Conservation (phyloP, 2,113 vertebrate species). For the Collichthys lucidus region DNA sequence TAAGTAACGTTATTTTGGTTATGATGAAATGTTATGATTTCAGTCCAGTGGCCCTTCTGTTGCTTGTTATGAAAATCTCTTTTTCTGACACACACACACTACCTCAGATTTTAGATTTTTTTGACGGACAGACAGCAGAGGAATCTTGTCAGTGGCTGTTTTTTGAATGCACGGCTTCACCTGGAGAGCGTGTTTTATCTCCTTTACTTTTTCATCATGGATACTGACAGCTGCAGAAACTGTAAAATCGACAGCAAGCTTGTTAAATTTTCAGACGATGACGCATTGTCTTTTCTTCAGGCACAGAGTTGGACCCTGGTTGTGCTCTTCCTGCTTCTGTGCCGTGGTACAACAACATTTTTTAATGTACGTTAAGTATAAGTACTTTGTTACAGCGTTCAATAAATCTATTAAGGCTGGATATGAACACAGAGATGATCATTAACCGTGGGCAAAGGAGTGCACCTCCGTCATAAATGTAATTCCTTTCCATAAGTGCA, state of each 20-base stretch:
- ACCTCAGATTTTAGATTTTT: conserved; percentile 4
- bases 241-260: conserved; percentile 17
- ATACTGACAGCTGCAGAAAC: conserved; percentile 43
- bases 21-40: conserved; percentile 6
- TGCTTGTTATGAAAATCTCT: background rate
- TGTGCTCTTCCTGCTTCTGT: background rate
- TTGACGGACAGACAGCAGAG: background rate
- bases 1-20: background rate
- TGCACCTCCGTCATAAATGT: background rate
- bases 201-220: conserved; percentile 39
- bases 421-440: background rate
- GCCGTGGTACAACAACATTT: background rate
- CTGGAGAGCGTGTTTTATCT: conserved; percentile 9
- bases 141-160: conserved; percentile 11
- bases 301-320: background rate
- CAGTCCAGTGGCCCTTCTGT: background rate
- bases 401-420: background rate
- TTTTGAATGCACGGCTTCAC: background rate
- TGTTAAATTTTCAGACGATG: conserved; percentile 37
- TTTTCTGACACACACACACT: background rate
- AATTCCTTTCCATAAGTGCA: background rate
- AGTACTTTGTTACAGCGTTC: background rate
- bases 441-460: background rate
- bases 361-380: conserved; percentile 1
- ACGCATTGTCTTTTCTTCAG: background rate